Evolutionary conservation across 2,113 vertebrate species (phyloP).

Genomic region (Leptobrachium leishanense): DNA sequence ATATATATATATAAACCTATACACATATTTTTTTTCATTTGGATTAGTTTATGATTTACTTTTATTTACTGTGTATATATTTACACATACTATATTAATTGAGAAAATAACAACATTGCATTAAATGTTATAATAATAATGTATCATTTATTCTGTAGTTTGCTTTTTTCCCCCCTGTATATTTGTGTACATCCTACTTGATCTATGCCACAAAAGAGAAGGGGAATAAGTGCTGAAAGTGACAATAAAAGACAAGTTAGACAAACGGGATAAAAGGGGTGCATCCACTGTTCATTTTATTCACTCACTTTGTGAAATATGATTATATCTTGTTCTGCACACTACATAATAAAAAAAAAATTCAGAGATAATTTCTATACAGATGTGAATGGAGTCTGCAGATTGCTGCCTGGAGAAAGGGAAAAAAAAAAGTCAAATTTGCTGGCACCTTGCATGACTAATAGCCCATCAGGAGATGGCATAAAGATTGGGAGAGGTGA

Average conservation of each 20-base stretch:
- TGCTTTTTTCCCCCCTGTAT: too few species aligned
- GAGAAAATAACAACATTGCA: too few species aligned
- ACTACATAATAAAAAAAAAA: slow-evolving; percentile 12
- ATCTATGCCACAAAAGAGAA: neutral
- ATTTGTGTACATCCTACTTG: too few species aligned
- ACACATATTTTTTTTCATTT: too few species aligned
- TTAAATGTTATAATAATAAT: too few species aligned
- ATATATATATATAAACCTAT: too few species aligned
- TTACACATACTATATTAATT: too few species aligned
- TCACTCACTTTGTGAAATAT: neutral
- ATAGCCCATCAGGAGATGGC: slow-evolving; percentile 32
- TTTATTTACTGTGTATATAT: too few species aligned
- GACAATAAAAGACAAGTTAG: neutral
- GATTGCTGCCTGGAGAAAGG: slow-evolving; percentile 20
- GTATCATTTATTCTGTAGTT: too few species aligned
- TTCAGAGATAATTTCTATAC: slow-evolving; percentile 11
- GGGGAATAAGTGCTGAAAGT: neutral
- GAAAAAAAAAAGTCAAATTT: slow-evolving; percentile 20
- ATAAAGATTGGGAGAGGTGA: slow-evolving; percentile 25
- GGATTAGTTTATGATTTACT: too few species aligned
- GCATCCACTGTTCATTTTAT: neutral
- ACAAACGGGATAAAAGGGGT: neutral
- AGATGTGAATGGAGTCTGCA: slow-evolving; percentile 11
- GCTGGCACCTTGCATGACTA: slow-evolving; percentile 33
- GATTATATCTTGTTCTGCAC: neutral